phyloP scores from a whole-genome alignment of 64 coral and sea anemone species.

The Montipora foliosa region DNA sequence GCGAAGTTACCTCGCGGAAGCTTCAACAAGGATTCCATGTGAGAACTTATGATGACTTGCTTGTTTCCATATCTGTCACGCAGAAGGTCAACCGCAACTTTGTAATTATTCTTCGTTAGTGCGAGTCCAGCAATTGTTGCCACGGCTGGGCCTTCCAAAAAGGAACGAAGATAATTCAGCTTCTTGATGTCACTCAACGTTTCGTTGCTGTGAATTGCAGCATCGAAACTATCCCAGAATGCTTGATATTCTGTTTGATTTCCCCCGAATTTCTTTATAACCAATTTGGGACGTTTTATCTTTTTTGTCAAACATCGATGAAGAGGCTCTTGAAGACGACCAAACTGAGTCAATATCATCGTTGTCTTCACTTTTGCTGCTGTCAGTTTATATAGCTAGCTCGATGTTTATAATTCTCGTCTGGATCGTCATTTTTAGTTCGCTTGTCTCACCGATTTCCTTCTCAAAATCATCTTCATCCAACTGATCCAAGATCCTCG shows the following conservation, averaged over 20 bases:
- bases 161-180: constrained; percentile 57
- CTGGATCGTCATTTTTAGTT: no score
- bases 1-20: background rate
- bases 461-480: background rate
- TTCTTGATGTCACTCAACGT: constrained; percentile 37
- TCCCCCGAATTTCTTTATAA: constrained; percentile 51
- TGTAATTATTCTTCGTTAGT: constrained; percentile 17
- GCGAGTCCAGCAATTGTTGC: constrained; percentile 30
- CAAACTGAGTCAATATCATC: background rate
- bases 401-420: no score
- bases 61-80: background rate
- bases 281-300: constrained; percentile 24
- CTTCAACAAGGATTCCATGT: constrained; percentile 9
- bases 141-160: constrained; percentile 4
- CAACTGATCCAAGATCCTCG: background rate
- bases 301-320: background rate
- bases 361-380: background rate
- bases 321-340: no score
- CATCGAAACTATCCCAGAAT: constrained; percentile 48
- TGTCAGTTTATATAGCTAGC: no score
- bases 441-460: background rate
- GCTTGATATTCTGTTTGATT: constrained; percentile 34
- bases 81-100: background rate
- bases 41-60: background rate
- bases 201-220: constrained; percentile 31